Evolutionary conservation across 2,797 vertebrate genomes (phyloP).

Genomic region (Hipposideros larvatus): DNA sequence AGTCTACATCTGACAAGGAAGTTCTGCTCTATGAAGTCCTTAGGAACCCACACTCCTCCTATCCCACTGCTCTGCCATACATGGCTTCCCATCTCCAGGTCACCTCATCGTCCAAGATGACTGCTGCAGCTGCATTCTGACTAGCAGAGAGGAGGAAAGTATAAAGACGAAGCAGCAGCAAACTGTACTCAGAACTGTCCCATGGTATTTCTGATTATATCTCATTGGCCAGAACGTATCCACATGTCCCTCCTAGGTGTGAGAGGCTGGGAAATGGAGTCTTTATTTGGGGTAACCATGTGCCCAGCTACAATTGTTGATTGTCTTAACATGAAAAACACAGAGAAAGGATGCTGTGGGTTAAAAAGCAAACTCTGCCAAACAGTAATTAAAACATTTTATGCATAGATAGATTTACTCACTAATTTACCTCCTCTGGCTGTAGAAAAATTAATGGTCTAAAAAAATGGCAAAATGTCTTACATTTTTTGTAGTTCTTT

Average conservation of each 20-base stretch:
- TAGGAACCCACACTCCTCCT: neutral
- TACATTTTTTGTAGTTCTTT: conserved; percentile 44
- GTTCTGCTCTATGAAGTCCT: neutral
- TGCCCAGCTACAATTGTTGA: neutral
- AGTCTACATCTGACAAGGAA: neutral
- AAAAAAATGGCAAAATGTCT: conserved; percentile 51
- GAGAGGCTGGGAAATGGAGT: conserved; percentile 36
- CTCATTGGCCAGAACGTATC: conserved; percentile 17
- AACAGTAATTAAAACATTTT: conserved; percentile 66
- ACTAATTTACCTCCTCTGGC: conserved; percentile 26
- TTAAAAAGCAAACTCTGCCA: neutral
- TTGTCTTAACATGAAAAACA: conserved; percentile 7
- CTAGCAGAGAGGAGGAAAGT: neutral
- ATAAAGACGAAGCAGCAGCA: neutral
- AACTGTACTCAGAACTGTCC: neutral
- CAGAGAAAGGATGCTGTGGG: neutral
- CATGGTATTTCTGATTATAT: neutral
- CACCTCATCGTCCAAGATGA: neutral
- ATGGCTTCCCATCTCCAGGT: neutral
- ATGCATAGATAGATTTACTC: conserved; percentile 45
- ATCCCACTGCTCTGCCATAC: neutral
- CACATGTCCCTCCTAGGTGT: neutral
- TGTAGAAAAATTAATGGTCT: conserved; percentile 62
- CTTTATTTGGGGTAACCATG: neutral
- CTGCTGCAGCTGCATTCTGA: neutral